These are phyloP conservation scores for Drosophila melanosoma DNA, from an alignment of 2,888 invertebrate genomes.

Conservation along the genomic window DNA sequence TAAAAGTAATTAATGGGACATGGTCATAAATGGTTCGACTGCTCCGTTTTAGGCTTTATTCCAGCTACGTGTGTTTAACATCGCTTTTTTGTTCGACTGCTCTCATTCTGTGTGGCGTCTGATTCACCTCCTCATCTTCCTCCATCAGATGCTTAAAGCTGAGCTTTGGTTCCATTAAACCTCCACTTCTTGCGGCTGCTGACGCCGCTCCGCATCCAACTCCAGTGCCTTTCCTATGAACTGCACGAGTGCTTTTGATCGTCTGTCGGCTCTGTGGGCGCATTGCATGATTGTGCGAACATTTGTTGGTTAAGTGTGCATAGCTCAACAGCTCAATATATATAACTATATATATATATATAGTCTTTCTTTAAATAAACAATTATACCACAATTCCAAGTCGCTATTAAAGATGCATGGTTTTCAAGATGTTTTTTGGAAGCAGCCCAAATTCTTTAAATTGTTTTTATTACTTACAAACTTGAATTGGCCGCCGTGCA, in stretches of 20 bases:
- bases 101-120: background rate
- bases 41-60: background rate
- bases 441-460: background rate
- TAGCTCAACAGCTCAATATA: no score
- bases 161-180: constrained; percentile 37
- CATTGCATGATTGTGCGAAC: constrained; percentile 89
- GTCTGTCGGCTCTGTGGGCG: constrained; percentile 88
- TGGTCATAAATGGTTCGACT: background rate
- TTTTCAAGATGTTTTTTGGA: background rate
- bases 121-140: constrained; percentile 1
- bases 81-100: background rate
- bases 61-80: constrained; percentile 7
- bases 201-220: constrained; percentile 85
- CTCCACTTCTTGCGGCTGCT: constrained; percentile 28
- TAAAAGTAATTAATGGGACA: background rate
- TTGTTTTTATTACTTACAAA: background rate
- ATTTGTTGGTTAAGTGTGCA: constrained; percentile 92
- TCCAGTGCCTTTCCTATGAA: constrained; percentile 89
- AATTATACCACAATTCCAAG: constrained; percentile 12
- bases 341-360: no score
- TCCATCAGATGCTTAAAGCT: constrained; percentile 59
- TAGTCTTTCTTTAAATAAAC: constrained; percentile 19
- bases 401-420: constrained; percentile 21
- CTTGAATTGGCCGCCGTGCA: no score
- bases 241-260: constrained; percentile 89